Conservation (phyloP, 2,888 invertebrate species). For the Quadroppia sp. region DNA sequence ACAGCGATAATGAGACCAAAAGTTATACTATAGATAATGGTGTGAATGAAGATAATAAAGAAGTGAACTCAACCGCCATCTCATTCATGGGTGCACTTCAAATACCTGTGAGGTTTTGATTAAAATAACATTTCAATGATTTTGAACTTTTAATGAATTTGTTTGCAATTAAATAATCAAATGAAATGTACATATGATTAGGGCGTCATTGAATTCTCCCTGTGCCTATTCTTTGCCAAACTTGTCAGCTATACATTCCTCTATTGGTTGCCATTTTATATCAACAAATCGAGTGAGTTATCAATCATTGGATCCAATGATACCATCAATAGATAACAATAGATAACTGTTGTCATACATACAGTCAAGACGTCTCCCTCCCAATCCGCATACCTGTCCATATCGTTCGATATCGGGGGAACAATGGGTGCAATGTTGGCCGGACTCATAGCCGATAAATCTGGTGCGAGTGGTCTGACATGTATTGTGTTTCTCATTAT, state of each 20-base stretch:
- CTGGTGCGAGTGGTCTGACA: conserved; percentile 76
- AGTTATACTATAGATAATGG: too few relatives aligned
- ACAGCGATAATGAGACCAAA: too few relatives aligned
- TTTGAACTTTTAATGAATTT: too few relatives aligned
- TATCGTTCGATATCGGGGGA: conserved; percentile 67
- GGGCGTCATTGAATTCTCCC: conserved; percentile 87
- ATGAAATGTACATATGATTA: conserved; percentile 49
- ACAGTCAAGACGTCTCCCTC: conserved; percentile 62
- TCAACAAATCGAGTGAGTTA: conserved; percentile 72
- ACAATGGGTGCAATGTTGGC: conserved; percentile 82
- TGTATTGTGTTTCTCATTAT: conserved; percentile 73
- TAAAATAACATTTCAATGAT: not conserved
- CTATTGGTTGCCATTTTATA: conserved; percentile 91
- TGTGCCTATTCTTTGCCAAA: conserved; percentile 92
- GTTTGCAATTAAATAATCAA: too few relatives aligned
- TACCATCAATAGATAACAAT: too few relatives aligned
- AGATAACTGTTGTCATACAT: too few relatives aligned
- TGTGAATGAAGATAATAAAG: not conserved
- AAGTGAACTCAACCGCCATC: conserved; percentile 59
- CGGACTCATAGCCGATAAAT: conserved; percentile 75
- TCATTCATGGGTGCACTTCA: conserved; percentile 70
- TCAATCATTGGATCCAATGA: too few relatives aligned
- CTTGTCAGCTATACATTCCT: conserved; percentile 94
- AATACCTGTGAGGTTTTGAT: conserved; percentile 63
- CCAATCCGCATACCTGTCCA: conserved; percentile 54